These are phyloP conservation scores for Napeogenes inachia DNA, from an alignment of 2,888 invertebrate genomes.

Conservation along the genomic window DNA sequence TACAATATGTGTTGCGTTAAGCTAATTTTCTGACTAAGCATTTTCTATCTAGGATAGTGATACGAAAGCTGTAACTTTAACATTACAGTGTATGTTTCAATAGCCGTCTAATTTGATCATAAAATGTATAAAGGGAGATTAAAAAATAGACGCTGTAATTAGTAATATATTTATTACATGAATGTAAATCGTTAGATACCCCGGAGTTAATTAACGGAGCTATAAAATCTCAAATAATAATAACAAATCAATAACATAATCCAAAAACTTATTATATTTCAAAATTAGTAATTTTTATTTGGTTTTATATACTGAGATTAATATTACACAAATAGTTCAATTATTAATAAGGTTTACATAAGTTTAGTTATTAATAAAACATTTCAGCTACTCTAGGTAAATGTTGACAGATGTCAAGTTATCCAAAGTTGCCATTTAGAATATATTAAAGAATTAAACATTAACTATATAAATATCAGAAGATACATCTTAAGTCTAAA, in stretches of 20 bases:
- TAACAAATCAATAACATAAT: conserved; percentile 38
- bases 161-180: conserved; percentile 37
- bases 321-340: conserved; percentile 9
- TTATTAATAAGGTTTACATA: too few relatives aligned
- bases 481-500: conserved; percentile 13
- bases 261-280: conserved; percentile 28
- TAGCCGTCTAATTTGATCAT: too few relatives aligned
- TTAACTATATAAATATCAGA: conserved; percentile 18
- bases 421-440: conserved; percentile 10
- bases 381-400: too few relatives aligned
- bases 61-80: too few relatives aligned
- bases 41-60: too few relatives aligned
- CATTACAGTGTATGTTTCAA: too few relatives aligned
- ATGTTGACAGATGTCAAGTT: conserved; percentile 13
- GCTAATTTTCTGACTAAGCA: too few relatives aligned
- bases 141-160: conserved; percentile 27
- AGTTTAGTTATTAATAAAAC: too few relatives aligned
- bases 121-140: background rate
- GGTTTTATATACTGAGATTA: conserved; percentile 28
- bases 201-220: conserved; percentile 27
- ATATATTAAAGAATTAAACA: conserved; percentile 11
- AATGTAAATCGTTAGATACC: conserved; percentile 34
- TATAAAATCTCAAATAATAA: conserved; percentile 39
- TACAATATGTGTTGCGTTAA: too few relatives aligned
- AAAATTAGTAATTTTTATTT: conserved; percentile 34